Base-by-base conservation (phyloP, 2,113 vertebrate species). In the Strix aluco region DNA sequence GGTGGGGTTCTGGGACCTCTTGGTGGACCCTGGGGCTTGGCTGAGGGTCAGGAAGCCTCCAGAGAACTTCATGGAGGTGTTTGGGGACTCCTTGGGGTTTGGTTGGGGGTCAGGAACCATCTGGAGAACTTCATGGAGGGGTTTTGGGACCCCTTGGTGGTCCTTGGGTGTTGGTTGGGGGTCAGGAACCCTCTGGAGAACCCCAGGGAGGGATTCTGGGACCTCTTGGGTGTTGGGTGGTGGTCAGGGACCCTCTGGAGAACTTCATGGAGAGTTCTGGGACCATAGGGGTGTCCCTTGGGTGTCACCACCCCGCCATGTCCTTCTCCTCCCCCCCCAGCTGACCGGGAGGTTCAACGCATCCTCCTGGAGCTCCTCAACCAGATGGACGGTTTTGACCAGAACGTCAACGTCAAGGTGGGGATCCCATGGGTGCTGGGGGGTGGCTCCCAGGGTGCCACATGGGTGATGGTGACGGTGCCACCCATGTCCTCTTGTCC, bases 331-430 rank as follows among this genome's bases (percentile, higher is more conserved):
- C 0, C 44, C 13, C 13, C 58, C 94, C 17, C 96, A 99, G 99
- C 99, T 67, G 99, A 99, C 96, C 96, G 99, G 58, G 99, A 99
- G 89, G 99, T 99, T 36, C 99, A 99, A 92, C 98, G 99, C 46
- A 99, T 99, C 96, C 97, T 99, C 54, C 98, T 99, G 61, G 99
- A 99, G 97, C 98, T 99, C 54, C 98, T 99, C 10, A 99, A 99
- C 93, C 99, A 99, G 96, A 99, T 99, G 99, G 99, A 99, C 6
- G 99, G 99, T 44, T 99, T 99, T 19, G 99, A 99, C 95, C 99
- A 99, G 98, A 99, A 99, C 5, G 99, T 99, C 86, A 99, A 99
- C 0, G 99, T 99, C 69, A 99, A 99, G 99, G 99, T 42, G 4
- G 22, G 10, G 9, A 22, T 44, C 51, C 18, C 42, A 8, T 7